Conservation (phyloP, 2,113 vertebrate species). For the Ahaetulla prasina region DNA sequence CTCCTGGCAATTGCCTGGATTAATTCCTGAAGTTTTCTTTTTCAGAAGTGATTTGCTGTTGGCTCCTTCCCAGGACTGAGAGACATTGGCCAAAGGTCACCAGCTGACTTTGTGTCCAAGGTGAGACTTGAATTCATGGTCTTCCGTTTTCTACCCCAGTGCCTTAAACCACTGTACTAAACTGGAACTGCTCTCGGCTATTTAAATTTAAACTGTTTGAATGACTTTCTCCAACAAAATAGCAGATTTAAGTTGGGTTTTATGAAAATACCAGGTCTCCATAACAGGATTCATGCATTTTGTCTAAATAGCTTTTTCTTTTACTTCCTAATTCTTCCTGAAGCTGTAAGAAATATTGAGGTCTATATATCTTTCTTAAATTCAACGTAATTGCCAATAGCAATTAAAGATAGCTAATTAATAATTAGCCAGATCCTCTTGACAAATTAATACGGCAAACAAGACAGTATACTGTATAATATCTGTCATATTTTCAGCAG, state of each 20-base stretch:
- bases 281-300: conserved; percentile 25
- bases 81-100: not conserved
- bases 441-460: conserved; percentile 63
- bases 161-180: not conserved
- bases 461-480: conserved; percentile 53
- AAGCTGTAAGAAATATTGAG: conserved; percentile 33
- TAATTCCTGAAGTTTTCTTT: not conserved
- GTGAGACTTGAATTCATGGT: not conserved
- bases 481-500: conserved; percentile 55
- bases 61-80: not conserved
- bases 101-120: not conserved
- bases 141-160: not conserved
- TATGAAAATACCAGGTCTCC: conserved; percentile 30
- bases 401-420: conserved; percentile 64
- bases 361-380: conserved; percentile 45
- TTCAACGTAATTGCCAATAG: conserved; percentile 60
- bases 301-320: conserved; percentile 19
- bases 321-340: conserved; percentile 27
- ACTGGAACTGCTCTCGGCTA: not conserved
- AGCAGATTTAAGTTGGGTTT: conserved; percentile 19
- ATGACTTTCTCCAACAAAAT: not conserved
- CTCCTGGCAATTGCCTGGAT: not conserved
- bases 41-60: not conserved
- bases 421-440: conserved; percentile 67
- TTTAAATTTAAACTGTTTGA: not conserved